Conservation (phyloP, 2,113 vertebrate species). For the Dicerorhinus sumatrensis region DNA sequence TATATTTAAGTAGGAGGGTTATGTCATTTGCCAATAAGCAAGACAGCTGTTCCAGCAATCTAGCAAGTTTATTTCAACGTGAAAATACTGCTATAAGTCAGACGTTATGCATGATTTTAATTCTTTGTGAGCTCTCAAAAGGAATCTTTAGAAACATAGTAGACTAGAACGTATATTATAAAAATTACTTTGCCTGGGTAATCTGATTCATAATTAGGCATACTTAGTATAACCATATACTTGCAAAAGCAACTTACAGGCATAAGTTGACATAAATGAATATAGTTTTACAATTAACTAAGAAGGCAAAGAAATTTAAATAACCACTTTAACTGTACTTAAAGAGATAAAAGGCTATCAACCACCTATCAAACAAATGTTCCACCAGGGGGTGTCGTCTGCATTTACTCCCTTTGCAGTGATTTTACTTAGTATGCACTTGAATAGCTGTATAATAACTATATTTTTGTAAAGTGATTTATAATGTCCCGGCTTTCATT, state of each 20-base stretch:
- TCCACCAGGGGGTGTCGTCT: conserved; percentile 75
- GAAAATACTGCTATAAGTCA: conserved; percentile 43
- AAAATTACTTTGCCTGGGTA: conserved; percentile 40
- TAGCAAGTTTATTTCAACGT: background rate
- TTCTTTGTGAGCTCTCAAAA: conserved; percentile 46
- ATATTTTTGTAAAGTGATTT: conserved; percentile 26
- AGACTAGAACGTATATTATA: conserved; percentile 20
- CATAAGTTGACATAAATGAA: conserved; percentile 42
- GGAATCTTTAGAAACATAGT: conserved; percentile 30
- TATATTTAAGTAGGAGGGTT: conserved; percentile 3
- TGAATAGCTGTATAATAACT: background rate
- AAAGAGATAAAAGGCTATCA: conserved; percentile 39
- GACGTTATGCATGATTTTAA: conserved; percentile 32
- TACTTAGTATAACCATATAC: conserved; percentile 38
- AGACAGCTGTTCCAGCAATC: background rate
- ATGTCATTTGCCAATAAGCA: conserved; percentile 28
- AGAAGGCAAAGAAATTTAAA: conserved; percentile 58
- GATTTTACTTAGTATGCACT: background rate
- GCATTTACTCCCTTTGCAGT: background rate
- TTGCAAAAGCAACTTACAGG: conserved; percentile 46
- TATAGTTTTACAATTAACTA: conserved; percentile 51
- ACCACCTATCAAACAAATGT: conserved; percentile 31
- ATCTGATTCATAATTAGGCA: conserved; percentile 55
- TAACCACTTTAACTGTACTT: conserved; percentile 24
- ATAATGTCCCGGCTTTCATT: conserved; percentile 25